Base-by-base conservation (phyloP, 2,113 vertebrate species). In the Pomatostomus ruficeps region DNA sequence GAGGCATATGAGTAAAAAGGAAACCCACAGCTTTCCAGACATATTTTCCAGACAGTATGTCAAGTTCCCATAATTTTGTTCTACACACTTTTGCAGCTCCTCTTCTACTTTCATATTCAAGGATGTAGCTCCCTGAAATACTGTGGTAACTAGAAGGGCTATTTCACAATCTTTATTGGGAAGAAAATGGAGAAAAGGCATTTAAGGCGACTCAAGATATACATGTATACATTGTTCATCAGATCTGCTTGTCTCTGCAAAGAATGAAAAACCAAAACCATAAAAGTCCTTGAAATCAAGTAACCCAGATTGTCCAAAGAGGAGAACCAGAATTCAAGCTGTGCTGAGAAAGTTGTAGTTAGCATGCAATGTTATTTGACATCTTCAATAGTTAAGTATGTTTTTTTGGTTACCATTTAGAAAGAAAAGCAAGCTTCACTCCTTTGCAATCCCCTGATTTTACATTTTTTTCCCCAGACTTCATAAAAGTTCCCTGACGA, bases 1-100 rank as follows among this genome's bases (percentile, higher is more conserved):
- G 85, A 86, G 49, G 35, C 29, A 3, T 48, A 82, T 54, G 62
- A 90, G 61, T 73, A 90, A 92, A 91, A 84, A 76, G 80, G 92
- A 97, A 97, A 94, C 46, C 62, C 87, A 87, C 75, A 74, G 84
- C 21, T 97, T 91, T 91, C 86, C 90, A 96, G 88, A 88, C 67
- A 8, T 36, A 31, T 79, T 96, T 95, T 96, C 84, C 93, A 92
- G 81, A 93, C 86, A 74, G 36, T 87, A 82, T 85, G 84, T 91
- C 85, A 89, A 74, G 77, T 89, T 91, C 84, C 82, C 49, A 94
- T 91, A 90, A 86, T 79, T 66, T 49, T 82, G n/a, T 63, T 82
- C 81, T 88, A 52, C 28, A 72, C 68, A 40, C 36, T 90, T 88
- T 7, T 46, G 28, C 43, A 76, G 62, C 79, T 91, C n/a, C 35